Evolutionary conservation across 2,888 invertebrate species (phyloP), one percentile per base, ranked within the genome.

Genomic region (Pandemis corylana): DNA sequence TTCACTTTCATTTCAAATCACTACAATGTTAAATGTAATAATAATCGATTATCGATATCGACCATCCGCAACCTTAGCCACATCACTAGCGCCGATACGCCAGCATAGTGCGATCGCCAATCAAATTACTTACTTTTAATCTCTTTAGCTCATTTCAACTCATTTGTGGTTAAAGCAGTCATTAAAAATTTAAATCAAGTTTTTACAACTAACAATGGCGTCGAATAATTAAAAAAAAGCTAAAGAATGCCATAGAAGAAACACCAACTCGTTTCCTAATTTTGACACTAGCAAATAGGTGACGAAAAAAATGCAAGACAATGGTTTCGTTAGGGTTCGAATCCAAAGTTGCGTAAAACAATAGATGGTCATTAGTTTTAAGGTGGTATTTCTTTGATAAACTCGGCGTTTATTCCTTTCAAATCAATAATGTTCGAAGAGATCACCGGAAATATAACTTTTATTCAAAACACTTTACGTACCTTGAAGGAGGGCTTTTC

Each of bases 401-500:
- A 28, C 12, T 56, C 15, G 0, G 12, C 20, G 20, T 56, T 28
- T 56, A 10, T 59, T 12, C 10, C 10, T 28, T 12, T 28, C 0
- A 28, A 59, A 59, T 59, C 59, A 12, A 59, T 59, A 59, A 59
- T 12, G 51, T 51, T 51, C 12, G 13, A 65, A 65, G 5, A 36
- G 15, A 46, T 46, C 3, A 49, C 65, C 65, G 65, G 65, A 65
- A 65, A 2, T 49, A 28, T 28, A 41, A 9, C 36, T 66, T 49
- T 49, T 41, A 51, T 10, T 67, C 67, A 53, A 42, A 36, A 41
- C 44, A 28, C 20, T 65, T 61, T 68, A 79, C 80, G 80, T 85
- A 93, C 94, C 92, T 93, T 93, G 82, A 86, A 93, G 36, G 93
- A 86, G 51, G 93, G 93, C 83, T 93, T 94, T 80, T 94, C 94